These are phyloP conservation scores for Calypte anna DNA, from an alignment of 2,113 vertebrate species.

Conservation along the genomic window DNA sequence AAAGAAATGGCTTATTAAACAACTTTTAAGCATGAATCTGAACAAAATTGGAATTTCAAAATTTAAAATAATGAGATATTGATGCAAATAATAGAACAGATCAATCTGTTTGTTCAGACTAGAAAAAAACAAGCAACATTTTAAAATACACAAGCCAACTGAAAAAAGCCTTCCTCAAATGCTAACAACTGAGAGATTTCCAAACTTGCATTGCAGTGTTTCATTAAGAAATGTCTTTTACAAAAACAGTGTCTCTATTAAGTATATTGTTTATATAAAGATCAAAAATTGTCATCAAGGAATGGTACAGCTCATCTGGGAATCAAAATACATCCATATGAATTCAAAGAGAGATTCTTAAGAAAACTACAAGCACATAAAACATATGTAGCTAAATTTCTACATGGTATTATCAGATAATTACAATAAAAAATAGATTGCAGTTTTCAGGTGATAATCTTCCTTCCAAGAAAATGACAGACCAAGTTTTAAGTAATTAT, in stretches of 20 bases:
- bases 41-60: background rate
- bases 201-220: background rate
- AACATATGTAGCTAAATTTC: background rate
- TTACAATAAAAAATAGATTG: background rate
- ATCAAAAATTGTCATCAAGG: background rate
- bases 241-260: background rate
- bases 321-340: background rate
- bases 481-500: too few species aligned
- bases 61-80: background rate
- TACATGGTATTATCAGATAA: background rate
- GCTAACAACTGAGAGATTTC: background rate
- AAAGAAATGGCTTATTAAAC: background rate
- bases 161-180: background rate
- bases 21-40: background rate
- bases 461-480: background rate
- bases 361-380: background rate
- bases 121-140: background rate
- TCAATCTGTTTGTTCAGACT: background rate
- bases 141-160: background rate
- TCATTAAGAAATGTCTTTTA: background rate
- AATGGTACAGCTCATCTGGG: background rate
- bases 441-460: background rate
- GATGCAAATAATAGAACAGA: background rate
- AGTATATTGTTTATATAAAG: background rate
- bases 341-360: background rate